A percentile compares a stretch with the other conserved stretches of the same genome.
Evolutionary conservation across 2,113 vertebrate genomes (phyloP).

Genomic region (human (Homo sapiens)): DNA sequence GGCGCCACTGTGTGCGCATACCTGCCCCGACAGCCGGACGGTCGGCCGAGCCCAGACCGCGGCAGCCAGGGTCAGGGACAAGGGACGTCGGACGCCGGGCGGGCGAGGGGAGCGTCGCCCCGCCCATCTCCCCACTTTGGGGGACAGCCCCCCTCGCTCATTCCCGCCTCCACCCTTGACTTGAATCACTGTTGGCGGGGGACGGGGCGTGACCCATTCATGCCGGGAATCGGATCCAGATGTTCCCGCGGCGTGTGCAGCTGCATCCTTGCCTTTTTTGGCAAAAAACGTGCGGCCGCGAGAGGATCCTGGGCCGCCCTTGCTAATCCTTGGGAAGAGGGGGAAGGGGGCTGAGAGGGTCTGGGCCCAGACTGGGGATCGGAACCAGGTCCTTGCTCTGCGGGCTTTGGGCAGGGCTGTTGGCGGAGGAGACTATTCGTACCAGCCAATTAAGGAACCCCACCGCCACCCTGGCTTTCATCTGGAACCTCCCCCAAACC

Average conservation of each 20-base stretch:
- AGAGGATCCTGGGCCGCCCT: slow-evolving; percentile 58
- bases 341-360: slow-evolving; percentile 56
- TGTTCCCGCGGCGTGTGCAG: slow-evolving; percentile 88
- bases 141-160: slow-evolving; percentile 68
- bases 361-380: slow-evolving; percentile 21
- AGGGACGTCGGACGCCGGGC: background rate
- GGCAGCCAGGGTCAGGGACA: background rate
- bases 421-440: background rate
- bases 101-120: background rate
- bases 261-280: slow-evolving; percentile 99
- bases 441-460: background rate
- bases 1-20: background rate
- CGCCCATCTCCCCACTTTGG: slow-evolving; percentile 71
- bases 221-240: slow-evolving; percentile 96
- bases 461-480: background rate
- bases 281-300: slow-evolving; percentile 91
- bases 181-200: slow-evolving; percentile 57
- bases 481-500: background rate
- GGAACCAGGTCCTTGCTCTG: background rate
- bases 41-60: background rate
- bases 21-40: background rate
- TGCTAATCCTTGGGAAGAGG: slow-evolving; percentile 23
- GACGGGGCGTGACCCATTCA: slow-evolving; percentile 88
- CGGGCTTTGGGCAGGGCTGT: background rate
- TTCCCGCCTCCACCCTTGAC: slow-evolving; percentile 80